Evolutionary conservation across 2,888 invertebrate genomes (phyloP).

Genomic region (Polyommatus icarus): DNA sequence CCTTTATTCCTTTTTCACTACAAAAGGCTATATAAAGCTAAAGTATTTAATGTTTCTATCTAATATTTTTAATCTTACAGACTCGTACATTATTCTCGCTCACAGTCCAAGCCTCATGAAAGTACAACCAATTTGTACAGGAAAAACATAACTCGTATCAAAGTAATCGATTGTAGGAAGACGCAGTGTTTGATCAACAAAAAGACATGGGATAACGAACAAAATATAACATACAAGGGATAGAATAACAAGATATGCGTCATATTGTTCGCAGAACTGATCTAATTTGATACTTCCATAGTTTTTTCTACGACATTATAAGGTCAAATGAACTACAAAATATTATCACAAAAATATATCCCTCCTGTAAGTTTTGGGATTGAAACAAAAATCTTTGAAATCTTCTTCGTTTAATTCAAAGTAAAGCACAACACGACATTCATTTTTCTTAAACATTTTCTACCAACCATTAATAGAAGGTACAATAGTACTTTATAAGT

Average conservation of each 20-base stretch:
- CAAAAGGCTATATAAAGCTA: background rate
- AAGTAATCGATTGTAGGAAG: slow-evolving; percentile 3
- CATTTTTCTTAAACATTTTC: no score
- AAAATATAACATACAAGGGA: slow-evolving; percentile 3
- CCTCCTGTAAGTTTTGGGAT: no score
- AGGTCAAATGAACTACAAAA: background rate
- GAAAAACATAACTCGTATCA: background rate
- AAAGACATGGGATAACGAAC: slow-evolving; percentile 8
- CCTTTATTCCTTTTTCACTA: no score
- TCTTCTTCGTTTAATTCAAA: no score
- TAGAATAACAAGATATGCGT: slow-evolving; percentile 5
- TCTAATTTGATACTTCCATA: background rate
- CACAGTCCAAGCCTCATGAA: background rate
- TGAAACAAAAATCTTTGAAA: no score
- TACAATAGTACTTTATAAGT: no score
- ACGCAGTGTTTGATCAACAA: slow-evolving; percentile 18
- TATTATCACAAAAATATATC: background rate
- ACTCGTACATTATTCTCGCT: slow-evolving; percentile 5
- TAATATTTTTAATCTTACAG: background rate
- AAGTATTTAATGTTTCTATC: background rate
- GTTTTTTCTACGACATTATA: background rate
- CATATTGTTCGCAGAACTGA: background rate
- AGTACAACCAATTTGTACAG: slow-evolving; percentile 5
- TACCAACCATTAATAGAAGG: no score
- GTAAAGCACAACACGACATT: no score